Conservation (phyloP, 2,797 vertebrate species). For the Eidolon dupreanum region DNA sequence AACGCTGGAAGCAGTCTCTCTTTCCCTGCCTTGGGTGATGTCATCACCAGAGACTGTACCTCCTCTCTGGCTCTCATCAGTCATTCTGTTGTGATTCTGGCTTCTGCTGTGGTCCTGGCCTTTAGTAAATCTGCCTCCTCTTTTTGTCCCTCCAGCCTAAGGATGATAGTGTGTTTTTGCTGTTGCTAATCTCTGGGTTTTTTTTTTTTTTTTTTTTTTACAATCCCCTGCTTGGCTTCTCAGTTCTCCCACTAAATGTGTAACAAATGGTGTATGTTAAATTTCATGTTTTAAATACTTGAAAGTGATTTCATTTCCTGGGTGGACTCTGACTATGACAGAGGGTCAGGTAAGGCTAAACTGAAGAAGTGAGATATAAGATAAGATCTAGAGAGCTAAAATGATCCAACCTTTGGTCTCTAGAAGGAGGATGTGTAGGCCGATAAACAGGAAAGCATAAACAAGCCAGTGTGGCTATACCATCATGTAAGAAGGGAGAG, state of each 20-base stretch:
- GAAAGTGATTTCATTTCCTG: not conserved
- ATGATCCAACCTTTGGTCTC: not conserved
- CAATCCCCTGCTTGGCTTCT: not conserved
- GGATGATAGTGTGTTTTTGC: not conserved
- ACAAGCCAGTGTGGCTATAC: not conserved
- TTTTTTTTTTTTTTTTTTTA: not conserved
- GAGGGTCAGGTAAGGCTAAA: not conserved
- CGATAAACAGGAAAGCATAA: not conserved
- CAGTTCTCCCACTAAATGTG: not conserved
- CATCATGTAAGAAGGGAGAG: not conserved
- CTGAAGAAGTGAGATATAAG: not conserved
- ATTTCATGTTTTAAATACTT: constrained; percentile 2
- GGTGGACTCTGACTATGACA: not conserved
- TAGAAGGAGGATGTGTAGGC: not conserved
- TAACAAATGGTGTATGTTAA: not conserved
- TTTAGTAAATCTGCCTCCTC: not conserved
- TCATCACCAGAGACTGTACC: not conserved
- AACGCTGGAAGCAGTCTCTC: not conserved
- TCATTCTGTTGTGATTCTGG: not conserved
- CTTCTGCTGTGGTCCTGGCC: not conserved
- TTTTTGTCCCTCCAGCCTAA: not conserved
- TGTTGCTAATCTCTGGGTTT: not conserved
- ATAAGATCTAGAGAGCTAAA: not conserved
- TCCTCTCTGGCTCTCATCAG: not conserved
- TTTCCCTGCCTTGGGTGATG: not conserved